Base-by-base conservation (phyloP, 2,113 vertebrate genomes). In the Cyprinodon brontotheroides region DNA sequence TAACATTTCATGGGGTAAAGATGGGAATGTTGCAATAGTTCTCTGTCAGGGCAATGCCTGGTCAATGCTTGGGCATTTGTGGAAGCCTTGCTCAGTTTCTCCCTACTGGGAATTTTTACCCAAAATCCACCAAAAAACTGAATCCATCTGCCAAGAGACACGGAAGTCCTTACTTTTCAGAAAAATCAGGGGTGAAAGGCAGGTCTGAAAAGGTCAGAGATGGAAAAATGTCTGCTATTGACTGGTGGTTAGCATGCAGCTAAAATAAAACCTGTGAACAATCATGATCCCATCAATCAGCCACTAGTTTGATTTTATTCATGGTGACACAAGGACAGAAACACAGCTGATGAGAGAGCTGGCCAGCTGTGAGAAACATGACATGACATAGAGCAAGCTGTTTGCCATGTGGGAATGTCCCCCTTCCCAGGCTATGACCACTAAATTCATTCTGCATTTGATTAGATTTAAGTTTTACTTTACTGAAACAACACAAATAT, bases 331-430 rank as follows among this genome's bases (percentile, higher is more conserved):
- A 62, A 69, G 9, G 78, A 38, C 45, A 36, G 69, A 48, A 68
- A 39, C 40, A 11, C 39, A 40, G 74, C 2, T 37, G 37, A 61
- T 12, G 61, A 74, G 41, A 69, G 77, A 76, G 70, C 80, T 92
- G 90, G 87, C 83, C 80, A 67, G 6, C 45, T 37, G 40, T 15
- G 76, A 68, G 87, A 89, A 91, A 92, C 61, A 65, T 83, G 90
- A 92, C 86, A 87, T 86, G 90, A 92, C 86, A 87, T 86, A 84
- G 82, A 83, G 65, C 83, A 77, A 93, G 81, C 80, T 72, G 72
- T 86, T 92, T 82, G 77, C 87, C 89, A 90, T 92, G 89, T 93
- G 91, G 87, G 87, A 17, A 84, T 81, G 89, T 91, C 85, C 87
- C 53, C 78, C 78, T 81, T 83, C 77, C 80, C 79, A 22, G 82